Conservation (phyloP, 2,797 vertebrate species). For the Apogon talboti region DNA sequence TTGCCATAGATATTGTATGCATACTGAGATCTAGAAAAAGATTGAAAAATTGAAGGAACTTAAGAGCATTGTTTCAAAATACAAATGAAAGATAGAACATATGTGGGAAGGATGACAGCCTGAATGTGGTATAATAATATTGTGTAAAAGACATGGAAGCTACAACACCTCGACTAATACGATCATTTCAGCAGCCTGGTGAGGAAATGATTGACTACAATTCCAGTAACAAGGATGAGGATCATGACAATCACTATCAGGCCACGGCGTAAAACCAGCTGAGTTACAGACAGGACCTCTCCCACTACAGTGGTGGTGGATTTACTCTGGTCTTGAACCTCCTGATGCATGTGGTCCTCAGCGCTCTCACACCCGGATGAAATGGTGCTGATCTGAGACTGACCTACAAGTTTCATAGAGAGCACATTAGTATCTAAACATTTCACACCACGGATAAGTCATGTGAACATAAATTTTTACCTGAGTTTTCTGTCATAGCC, state of each 20-base stretch:
- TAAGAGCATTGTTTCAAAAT: too few species aligned
- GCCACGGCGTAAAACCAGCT: constrained; percentile 79
- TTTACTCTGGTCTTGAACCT: not conserved
- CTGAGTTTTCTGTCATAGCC: constrained; percentile 37
- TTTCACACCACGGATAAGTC: too few species aligned
- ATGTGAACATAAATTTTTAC: constrained; percentile 10
- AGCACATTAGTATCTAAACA: constrained; percentile 1
- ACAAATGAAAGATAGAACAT: too few species aligned
- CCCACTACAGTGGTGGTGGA: constrained; percentile 49
- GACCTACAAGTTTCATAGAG: constrained; percentile 30
- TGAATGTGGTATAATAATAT: too few species aligned
- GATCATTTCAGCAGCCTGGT: constrained; percentile 56
- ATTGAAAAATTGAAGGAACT: too few species aligned
- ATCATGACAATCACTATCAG: constrained; percentile 71
- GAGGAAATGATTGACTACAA: constrained; percentile 61
- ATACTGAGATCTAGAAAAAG: too few species aligned
- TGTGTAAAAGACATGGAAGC: too few species aligned
- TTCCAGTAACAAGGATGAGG: constrained; percentile 67
- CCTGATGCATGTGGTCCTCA: constrained; percentile 8
- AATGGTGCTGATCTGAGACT: not conserved
- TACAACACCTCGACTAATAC: too few species aligned
- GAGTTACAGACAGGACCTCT: constrained; percentile 50
- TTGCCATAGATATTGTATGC: too few species aligned
- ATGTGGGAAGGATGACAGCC: too few species aligned
- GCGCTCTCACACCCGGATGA: constrained; percentile 3